phyloP scores from a whole-genome alignment of 2,888 invertebrate genomes.

The Troilus luridus region DNA sequence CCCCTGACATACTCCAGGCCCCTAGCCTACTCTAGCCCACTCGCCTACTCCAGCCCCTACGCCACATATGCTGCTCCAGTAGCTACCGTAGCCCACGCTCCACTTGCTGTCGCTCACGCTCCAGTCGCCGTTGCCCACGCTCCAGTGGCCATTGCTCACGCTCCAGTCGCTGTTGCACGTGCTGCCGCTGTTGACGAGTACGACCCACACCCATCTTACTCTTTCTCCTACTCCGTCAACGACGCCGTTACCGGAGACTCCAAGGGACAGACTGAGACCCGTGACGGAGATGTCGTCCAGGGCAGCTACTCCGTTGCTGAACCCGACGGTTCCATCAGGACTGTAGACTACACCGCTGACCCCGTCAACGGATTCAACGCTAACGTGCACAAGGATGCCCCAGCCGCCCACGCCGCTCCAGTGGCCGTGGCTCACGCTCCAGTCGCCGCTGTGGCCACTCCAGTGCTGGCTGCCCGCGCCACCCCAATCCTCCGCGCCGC shows the following conservation, averaged over 20 bases:
- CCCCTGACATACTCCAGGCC: not conserved
- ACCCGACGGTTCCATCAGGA: slow-evolving; percentile 63
- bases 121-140: slow-evolving; percentile 62
- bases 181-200: slow-evolving; percentile 62
- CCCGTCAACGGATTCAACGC: slow-evolving; percentile 66
- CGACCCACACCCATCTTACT: slow-evolving; percentile 66
- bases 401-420: slow-evolving; percentile 63
- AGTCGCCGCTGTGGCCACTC: not conserved
- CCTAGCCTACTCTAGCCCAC: not conserved
- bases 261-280: slow-evolving; percentile 67
- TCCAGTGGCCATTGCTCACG: slow-evolving; percentile 31
- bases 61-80: slow-evolving; percentile 10
- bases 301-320: slow-evolving; percentile 67
- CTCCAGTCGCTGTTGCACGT: slow-evolving; percentile 23
- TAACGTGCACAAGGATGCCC: slow-evolving; percentile 67
- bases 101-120: slow-evolving; percentile 61
- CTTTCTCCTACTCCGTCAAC: slow-evolving; percentile 66
- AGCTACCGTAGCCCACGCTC: not conserved
- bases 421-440: slow-evolving; percentile 64
- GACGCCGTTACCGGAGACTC: slow-evolving; percentile 67
- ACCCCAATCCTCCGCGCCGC: not conserved
- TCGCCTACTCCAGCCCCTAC: slow-evolving; percentile 31
- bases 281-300: slow-evolving; percentile 68
- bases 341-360: slow-evolving; percentile 66
- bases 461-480: not conserved